Percentiles rank a stretch among this genome's conserved stretches.
Conservation (phyloP, 1,140 invertebrate species). For the Cotesia glomerata region DNA sequence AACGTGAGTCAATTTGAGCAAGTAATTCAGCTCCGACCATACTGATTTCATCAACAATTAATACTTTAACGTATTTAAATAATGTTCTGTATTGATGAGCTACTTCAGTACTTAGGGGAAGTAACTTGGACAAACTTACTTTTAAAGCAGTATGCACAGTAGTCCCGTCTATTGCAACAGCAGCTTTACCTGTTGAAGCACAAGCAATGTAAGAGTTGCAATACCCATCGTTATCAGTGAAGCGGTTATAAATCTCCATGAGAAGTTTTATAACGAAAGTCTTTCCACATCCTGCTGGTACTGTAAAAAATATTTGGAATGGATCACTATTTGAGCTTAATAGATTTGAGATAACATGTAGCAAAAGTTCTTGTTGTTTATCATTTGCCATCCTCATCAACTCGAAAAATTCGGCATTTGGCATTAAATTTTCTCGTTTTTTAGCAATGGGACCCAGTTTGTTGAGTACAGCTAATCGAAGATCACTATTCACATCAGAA, state of each 20-base stretch:
- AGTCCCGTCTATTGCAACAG: conserved; percentile 46
- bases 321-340: conserved; percentile 27
- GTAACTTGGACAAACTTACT: conserved; percentile 25
- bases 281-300: conserved; percentile 44
- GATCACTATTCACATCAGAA: conserved; percentile 24
- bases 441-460: conserved; percentile 28
- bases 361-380: conserved; percentile 43
- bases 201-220: conserved; percentile 58
- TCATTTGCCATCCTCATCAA: conserved; percentile 39
- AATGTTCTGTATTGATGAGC: conserved; percentile 35
- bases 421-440: conserved; percentile 29
- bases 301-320: conserved; percentile 44
- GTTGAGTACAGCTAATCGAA: conserved; percentile 36
- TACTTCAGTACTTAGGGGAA: conserved; percentile 31
- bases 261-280: conserved; percentile 38
- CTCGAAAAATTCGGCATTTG: conserved; percentile 16
- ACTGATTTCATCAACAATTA: conserved; percentile 55
- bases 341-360: conserved; percentile 19
- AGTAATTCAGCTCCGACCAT: conserved; percentile 46
- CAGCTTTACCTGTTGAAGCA: conserved; percentile 53
- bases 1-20: conserved; percentile 37
- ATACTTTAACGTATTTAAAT: conserved; percentile 41
- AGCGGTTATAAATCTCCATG: conserved; percentile 42
- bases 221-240: conserved; percentile 10
- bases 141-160: conserved; percentile 47